Evolutionary conservation across 2,797 vertebrate genomes (phyloP).

Genomic region (Hydrophis major): DNA sequence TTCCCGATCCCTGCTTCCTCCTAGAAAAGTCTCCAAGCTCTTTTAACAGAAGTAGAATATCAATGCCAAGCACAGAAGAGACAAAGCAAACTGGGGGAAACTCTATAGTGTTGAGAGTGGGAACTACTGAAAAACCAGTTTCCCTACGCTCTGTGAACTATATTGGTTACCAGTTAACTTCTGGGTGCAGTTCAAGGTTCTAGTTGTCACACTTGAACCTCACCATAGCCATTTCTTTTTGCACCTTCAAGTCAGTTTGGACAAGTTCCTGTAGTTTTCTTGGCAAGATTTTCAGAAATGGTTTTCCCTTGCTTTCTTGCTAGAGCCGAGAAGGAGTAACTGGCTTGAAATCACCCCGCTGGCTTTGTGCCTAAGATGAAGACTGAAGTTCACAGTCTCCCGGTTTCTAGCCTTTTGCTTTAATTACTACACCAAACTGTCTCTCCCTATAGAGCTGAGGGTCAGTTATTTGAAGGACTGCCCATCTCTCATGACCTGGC

Average conservation of each 20-base stretch:
- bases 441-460: not conserved
- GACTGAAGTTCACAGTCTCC: not conserved
- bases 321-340: not conserved
- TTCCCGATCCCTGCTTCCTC: not conserved
- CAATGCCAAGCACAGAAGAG: not conserved
- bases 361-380: not conserved
- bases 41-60: not conserved
- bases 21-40: not conserved
- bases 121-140: not conserved
- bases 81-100: not conserved
- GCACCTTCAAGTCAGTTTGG: not conserved
- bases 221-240: not conserved
- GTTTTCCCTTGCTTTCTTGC: not conserved
- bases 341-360: not conserved
- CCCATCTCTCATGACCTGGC: not conserved
- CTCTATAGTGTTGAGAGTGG: not conserved
- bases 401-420: not conserved
- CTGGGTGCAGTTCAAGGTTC: not conserved
- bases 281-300: not conserved
- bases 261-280: not conserved
- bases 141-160: not conserved
- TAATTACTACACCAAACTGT: not conserved
- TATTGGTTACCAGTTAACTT: not conserved
- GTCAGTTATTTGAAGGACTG: not conserved
- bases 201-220: not conserved